Evolutionary conservation across 2,888 invertebrate genomes (phyloP).

Genomic region (Hermaeophaga mercurialis): DNA sequence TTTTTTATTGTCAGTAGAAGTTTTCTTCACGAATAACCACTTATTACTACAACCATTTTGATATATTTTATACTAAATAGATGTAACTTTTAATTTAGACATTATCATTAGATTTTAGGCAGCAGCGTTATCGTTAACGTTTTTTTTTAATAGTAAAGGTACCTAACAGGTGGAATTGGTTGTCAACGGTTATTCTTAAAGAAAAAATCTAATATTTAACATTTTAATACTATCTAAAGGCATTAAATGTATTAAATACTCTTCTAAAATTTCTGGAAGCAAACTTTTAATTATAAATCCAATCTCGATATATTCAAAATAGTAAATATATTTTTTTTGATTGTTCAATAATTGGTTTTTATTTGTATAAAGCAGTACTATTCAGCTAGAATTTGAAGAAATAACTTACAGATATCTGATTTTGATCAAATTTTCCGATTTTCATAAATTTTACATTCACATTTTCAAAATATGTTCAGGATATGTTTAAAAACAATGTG

Average conservation of each 20-base stretch:
- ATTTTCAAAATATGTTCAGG: background rate
- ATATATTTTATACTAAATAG: too few relatives aligned
- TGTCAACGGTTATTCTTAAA: too few relatives aligned
- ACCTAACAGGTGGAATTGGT: too few relatives aligned
- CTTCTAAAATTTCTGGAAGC: slow-evolving; percentile 19
- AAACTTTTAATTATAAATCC: slow-evolving; percentile 15
- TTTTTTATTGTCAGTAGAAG: slow-evolving; percentile 32
- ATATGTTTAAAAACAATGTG: background rate
- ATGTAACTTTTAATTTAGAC: too few relatives aligned
- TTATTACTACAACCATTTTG: too few relatives aligned
- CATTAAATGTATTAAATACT: background rate
- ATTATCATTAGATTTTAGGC: too few relatives aligned
- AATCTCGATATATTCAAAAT: slow-evolving; percentile 25
- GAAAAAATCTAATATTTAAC: slow-evolving; percentile 3
- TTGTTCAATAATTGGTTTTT: slow-evolving; percentile 24
- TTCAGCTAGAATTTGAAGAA: slow-evolving; percentile 2
- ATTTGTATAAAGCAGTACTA: slow-evolving; percentile 12
- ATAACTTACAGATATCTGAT: background rate
- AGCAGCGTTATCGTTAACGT: too few relatives aligned
- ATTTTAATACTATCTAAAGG: slow-evolving; percentile 10
- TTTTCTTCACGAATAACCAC: background rate
- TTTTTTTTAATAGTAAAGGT: too few relatives aligned
- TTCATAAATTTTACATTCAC: background rate
- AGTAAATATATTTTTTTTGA: slow-evolving; percentile 19
- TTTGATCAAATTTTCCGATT: too few relatives aligned